Evolutionary conservation across 2,113 vertebrate genomes (phyloP).

Genomic region (Scomber japonicus): DNA sequence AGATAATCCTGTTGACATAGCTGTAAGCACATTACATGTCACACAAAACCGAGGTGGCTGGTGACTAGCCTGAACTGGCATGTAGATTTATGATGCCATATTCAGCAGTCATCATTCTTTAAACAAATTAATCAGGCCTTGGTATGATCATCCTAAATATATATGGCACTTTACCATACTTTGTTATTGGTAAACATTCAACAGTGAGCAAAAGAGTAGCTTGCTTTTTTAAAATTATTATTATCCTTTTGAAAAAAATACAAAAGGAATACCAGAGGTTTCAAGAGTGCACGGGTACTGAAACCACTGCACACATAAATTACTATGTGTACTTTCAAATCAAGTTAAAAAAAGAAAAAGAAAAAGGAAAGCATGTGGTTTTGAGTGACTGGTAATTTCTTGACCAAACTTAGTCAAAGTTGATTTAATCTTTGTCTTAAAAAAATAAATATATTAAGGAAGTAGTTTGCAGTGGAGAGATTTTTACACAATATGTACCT

Average conservation of each 20-base stretch:
- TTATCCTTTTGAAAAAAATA: no score
- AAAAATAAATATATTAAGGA: neutral
- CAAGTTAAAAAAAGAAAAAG: neutral
- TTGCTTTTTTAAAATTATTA: neutral
- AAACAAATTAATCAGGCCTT: no score
- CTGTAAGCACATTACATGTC: no score
- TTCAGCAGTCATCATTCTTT: no score
- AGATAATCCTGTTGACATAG: no score
- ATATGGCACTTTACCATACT: neutral
- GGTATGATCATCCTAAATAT: no score
- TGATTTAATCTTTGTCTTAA: neutral
- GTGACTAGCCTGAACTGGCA: no score
- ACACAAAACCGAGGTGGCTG: no score
- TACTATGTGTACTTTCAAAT: neutral
- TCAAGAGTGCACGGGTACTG: neutral
- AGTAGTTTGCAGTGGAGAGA: neutral
- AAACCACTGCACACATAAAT: conserved; percentile 4
- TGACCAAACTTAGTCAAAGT: neutral
- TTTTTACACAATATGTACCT: no score
- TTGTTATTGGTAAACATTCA: neutral
- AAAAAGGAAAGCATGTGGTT: conserved; percentile 1
- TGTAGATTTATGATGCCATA: no score
- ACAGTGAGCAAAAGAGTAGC: neutral
- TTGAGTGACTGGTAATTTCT: conserved; percentile 3
- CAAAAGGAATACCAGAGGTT: conserved; percentile 5